Base-by-base conservation (phyloP, 2,888 invertebrate genomes). In the Parnassius orleans region DNA sequence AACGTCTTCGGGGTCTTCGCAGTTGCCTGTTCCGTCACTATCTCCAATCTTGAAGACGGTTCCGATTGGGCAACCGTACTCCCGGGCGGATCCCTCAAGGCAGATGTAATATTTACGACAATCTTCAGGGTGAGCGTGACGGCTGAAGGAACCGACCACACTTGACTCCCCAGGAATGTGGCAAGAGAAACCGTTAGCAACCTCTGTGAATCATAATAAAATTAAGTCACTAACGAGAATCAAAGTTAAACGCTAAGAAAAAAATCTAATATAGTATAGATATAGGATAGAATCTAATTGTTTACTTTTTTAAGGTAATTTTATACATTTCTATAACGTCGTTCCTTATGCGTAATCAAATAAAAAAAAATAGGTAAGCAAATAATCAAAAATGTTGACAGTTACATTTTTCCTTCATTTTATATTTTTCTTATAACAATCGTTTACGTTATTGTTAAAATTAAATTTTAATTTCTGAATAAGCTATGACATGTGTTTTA, bases 61-160 rank as follows among this genome's bases (percentile, higher is more conserved):
- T 63, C 98, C 98, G 81, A 98, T 97, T 78, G 98, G 98, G 93
- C 98, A 98, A 69, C 98, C 98, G 87, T 98, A 98, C 87, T 98
- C 98, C 72, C 98, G 94, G 69, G 98, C 96, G 64, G 95, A 95
- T 72, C 96, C 96, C 86, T 98, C 98, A 69, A 98, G 87, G 83
- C 98, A 98, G 88, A 98, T 97, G 93, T 97, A 98, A 92, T 98
- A 98, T 86, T 98, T 98, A 79, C 98, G 95, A 93, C 97, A 97
- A 89, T 97, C 97, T 72, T 97, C 97, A 47, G 98, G 98, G 88
- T 98, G 98, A 64, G 98, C 97, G 90, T 98, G 98, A 81, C 98
- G 95, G 74, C 97, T 97, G 95, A 98, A 98, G 68, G 97, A 96
- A 67, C 97, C 98, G 69, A 95, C 93, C 79, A 95, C 95, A 76